Conservation (phyloP, 2,113 vertebrate species). For the Petrocephalus microphthalmus region DNA sequence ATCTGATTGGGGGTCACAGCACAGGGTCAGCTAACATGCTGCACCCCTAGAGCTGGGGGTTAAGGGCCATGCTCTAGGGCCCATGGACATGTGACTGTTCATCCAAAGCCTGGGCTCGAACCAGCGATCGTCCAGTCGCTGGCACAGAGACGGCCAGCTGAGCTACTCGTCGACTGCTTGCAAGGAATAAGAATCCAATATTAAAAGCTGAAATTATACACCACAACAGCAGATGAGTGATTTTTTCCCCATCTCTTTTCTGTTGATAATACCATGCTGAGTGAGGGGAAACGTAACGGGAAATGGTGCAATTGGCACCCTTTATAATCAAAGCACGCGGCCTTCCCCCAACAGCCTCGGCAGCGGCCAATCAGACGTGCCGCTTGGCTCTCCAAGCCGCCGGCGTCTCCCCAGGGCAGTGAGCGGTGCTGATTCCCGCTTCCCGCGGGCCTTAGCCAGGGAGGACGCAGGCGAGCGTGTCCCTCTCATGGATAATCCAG, state of each 20-base stretch:
- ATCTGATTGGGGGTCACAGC: background rate
- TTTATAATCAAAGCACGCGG: background rate
- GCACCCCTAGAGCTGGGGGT: background rate
- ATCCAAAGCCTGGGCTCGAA: background rate
- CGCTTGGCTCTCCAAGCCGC: background rate
- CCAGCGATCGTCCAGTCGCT: background rate
- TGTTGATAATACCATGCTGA: background rate
- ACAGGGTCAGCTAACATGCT: background rate
- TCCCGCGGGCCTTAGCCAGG: background rate
- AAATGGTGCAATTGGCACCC: background rate
- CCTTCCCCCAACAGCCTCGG: background rate
- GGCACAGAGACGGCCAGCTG: background rate
- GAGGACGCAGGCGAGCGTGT: background rate
- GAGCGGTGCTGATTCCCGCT: background rate
- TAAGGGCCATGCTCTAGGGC: background rate
- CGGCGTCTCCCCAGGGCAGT: background rate
- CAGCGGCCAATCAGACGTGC: background rate
- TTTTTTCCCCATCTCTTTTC: background rate
- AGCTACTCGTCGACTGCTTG: background rate
- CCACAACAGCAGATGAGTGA: background rate
- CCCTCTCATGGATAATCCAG: background rate
- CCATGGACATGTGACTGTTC: background rate
- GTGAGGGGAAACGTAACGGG: background rate
- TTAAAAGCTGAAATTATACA: background rate
- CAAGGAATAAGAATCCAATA: background rate